phyloP scores from a whole-genome alignment of 2,888 invertebrate genomes.

The Cephus spinipes region DNA sequence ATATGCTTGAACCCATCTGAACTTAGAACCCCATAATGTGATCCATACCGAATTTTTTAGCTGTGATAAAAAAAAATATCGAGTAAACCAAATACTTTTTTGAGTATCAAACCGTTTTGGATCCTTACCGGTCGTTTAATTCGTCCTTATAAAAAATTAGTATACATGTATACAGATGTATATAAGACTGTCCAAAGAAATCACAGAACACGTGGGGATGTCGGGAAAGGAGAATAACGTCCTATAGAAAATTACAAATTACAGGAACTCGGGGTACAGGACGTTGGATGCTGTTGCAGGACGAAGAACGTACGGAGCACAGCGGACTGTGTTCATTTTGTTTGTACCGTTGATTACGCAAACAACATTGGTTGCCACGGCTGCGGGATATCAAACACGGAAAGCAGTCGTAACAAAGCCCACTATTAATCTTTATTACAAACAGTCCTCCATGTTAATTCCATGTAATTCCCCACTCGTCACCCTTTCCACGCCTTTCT shows the following conservation, averaged over 20 bases:
- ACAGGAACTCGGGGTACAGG: slow-evolving; percentile 37
- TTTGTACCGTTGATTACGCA: slow-evolving; percentile 58
- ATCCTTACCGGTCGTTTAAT: no score
- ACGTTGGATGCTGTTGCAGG: slow-evolving; percentile 10
- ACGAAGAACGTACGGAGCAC: no score
- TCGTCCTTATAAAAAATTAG: no score
- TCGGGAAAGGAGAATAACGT: slow-evolving; percentile 53
- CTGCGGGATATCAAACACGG: slow-evolving; percentile 13
- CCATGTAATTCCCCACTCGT: slow-evolving; percentile 42
- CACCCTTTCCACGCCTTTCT: not conserved
- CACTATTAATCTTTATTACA: slow-evolving; percentile 54
- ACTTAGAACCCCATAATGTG: no score
- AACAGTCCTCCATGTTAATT: slow-evolving; percentile 52
- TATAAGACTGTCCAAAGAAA: no score
- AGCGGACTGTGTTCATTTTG: slow-evolving; percentile 24
- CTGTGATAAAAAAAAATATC: no score
- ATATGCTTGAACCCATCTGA: no score
- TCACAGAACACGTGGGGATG: slow-evolving; percentile 26
- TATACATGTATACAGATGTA: no score
- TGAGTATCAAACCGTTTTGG: no score
- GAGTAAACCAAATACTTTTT: no score
- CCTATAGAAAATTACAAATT: slow-evolving; percentile 55
- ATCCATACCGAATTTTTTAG: no score
- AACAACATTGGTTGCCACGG: slow-evolving; percentile 43
- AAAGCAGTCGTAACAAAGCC: slow-evolving; percentile 45